These are phyloP conservation scores for Spicauda simplicius DNA, from an alignment of 2,888 invertebrate genomes.

Conservation along the genomic window DNA sequence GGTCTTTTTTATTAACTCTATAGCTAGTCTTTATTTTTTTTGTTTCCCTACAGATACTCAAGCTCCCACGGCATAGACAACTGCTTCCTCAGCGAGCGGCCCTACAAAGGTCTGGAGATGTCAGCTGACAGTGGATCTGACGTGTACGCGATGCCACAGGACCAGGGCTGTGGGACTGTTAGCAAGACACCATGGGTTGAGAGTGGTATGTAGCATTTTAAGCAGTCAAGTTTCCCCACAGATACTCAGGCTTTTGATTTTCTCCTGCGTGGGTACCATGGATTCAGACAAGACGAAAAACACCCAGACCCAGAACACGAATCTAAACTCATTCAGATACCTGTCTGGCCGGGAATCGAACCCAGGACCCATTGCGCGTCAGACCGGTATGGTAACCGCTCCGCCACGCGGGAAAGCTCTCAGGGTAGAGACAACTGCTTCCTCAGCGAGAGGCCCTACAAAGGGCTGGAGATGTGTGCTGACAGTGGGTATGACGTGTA, in stretches of 20 bases:
- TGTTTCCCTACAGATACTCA: slow-evolving; percentile 70
- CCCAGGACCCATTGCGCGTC: no score
- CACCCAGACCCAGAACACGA: no score
- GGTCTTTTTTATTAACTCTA: no score
- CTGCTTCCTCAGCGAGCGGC: slow-evolving; percentile 90
- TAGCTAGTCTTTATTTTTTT: no score
- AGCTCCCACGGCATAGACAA: slow-evolving; percentile 87
- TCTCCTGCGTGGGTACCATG: no score
- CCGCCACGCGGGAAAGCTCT: no score
- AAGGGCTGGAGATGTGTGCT: slow-evolving; percentile 88
- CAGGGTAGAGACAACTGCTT: slow-evolving; percentile 90
- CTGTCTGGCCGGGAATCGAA: no score
- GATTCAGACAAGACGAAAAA: no score
- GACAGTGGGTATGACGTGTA: slow-evolving; percentile 93
- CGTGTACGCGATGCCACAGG: slow-evolving; percentile 89
- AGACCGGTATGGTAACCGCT: no score
- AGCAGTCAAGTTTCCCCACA: slow-evolving; percentile 44
- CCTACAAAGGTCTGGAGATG: slow-evolving; percentile 88
- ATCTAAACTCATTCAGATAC: no score
- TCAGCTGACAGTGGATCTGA: slow-evolving; percentile 92
- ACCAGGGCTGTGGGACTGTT: slow-evolving; percentile 68
- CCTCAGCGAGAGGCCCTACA: slow-evolving; percentile 89
- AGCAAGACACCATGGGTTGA: slow-evolving; percentile 81
- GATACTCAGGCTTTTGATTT: no score
- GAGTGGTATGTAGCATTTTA: slow-evolving; percentile 67